A percentile compares a stretch with the other conserved stretches of the same genome.
Conservation (phyloP, 1,140 invertebrate genomes). For the Pseudomyrmex sp. region DNA sequence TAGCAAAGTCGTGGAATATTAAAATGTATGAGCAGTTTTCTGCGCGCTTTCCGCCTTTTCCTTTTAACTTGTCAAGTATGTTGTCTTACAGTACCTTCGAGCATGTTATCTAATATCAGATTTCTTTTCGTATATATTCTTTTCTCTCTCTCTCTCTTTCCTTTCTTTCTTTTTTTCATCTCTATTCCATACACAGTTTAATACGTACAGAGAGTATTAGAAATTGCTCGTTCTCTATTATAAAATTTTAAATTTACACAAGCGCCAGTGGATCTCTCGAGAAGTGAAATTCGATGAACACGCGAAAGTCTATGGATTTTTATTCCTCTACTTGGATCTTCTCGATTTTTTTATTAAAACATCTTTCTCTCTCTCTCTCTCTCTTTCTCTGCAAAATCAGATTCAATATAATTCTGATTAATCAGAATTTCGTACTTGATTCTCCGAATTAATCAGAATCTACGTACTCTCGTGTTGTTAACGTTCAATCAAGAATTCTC, state of each 20-base stretch:
- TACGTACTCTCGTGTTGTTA: neutral
- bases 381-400: too few relatives aligned
- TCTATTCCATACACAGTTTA: neutral
- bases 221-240: conserved; percentile 16
- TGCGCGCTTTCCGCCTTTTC: conserved; percentile 43
- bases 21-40: conserved; percentile 63
- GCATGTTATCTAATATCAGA: conserved; percentile 57
- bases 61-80: conserved; percentile 56
- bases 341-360: too few relatives aligned
- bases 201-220: conserved; percentile 17
- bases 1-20: conserved; percentile 56
- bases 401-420: too few relatives aligned
- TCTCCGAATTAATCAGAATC: too few relatives aligned
- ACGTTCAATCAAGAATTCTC: neutral
- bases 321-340: too few relatives aligned
- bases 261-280: too few relatives aligned
- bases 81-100: conserved; percentile 51
- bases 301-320: too few relatives aligned
- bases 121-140: conserved; percentile 36
- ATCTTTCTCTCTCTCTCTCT: too few relatives aligned
- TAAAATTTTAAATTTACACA: neutral
- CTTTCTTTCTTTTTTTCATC: neutral
- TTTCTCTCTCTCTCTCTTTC: neutral
- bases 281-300: too few relatives aligned
- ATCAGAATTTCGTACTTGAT: too few relatives aligned